A percentile compares a stretch with the other conserved stretches of the same genome.
These are phyloP conservation scores for Calliphora vicina DNA, from an alignment of 1,140 invertebrate species.

Conservation along the genomic window DNA sequence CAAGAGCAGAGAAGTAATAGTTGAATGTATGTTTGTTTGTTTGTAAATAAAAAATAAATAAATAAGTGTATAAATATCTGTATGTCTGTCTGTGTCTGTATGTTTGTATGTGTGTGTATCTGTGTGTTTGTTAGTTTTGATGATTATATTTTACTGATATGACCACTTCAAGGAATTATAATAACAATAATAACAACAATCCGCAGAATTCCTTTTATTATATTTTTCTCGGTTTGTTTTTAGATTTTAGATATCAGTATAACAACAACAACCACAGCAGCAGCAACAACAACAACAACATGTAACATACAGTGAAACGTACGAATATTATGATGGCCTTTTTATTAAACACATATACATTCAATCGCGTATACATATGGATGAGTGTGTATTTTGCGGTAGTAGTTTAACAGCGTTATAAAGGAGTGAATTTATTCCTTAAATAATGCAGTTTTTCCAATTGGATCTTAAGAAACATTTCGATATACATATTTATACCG, in stretches of 20 bases:
- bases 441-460: no score
- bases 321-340: conserved; percentile 16
- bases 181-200: conserved; percentile 43
- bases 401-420: neutral
- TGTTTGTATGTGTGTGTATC: neutral
- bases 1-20: neutral
- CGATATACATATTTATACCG: no score
- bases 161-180: conserved; percentile 41
- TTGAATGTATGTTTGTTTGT: neutral
- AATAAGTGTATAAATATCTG: neutral
- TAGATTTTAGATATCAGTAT: conserved; percentile 31
- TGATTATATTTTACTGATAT: conserved; percentile 42
- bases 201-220: conserved; percentile 38
- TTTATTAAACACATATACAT: neutral
- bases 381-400: neutral
- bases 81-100: neutral
- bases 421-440: no score
- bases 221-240: conserved; percentile 31
- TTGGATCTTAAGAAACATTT: no score
- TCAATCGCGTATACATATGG: neutral
- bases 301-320: neutral
- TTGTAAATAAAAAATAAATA: neutral
- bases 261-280: neutral
- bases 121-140: conserved; percentile 34
- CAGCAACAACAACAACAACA: conserved; percentile 1